Conservation (phyloP, 2,888 invertebrate species). For the Zaprionus lineosus region DNA sequence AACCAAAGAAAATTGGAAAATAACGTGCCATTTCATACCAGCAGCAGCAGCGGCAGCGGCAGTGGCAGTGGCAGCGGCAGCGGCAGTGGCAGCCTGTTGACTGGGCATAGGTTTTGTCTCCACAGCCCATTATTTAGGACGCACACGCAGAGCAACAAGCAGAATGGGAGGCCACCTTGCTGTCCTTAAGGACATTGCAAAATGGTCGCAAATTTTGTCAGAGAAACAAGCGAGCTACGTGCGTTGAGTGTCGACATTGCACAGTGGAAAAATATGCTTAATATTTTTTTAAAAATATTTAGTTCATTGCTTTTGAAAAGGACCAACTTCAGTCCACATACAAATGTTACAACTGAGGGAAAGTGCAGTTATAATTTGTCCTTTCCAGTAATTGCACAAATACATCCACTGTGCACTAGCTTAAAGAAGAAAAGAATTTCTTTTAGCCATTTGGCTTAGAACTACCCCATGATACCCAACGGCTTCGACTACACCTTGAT, state of each 20-base stretch:
- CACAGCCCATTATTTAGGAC: conserved; percentile 62
- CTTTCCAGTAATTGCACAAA: neutral
- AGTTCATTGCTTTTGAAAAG: neutral
- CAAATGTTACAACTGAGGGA: no score
- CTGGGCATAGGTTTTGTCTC: conserved; percentile 44
- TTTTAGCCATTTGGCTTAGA: conserved; percentile 42
- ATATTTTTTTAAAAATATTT: neutral
- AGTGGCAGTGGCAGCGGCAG: conserved; percentile 8
- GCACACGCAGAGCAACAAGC: conserved; percentile 50
- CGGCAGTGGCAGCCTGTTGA: conserved; percentile 6
- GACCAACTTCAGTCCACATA: no score
- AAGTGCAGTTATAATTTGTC: neutral
- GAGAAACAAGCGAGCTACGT: conserved; percentile 55
- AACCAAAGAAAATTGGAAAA: conserved; percentile 47
- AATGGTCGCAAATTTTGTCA: conserved; percentile 42
- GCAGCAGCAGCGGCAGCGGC: no score
- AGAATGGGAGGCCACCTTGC: conserved; percentile 8
- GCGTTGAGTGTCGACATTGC: conserved; percentile 35
- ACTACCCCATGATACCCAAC: conserved; percentile 27
- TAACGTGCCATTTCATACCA: conserved; percentile 27
- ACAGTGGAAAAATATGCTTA: conserved; percentile 19
- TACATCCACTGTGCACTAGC: conserved; percentile 20
- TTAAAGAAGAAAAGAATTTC: conserved; percentile 16
- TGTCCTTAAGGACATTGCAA: conserved; percentile 29
- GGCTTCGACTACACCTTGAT: conserved; percentile 63